phyloP scores from a whole-genome alignment of 2,888 invertebrate species.

The Parasteatoda lunata region DNA sequence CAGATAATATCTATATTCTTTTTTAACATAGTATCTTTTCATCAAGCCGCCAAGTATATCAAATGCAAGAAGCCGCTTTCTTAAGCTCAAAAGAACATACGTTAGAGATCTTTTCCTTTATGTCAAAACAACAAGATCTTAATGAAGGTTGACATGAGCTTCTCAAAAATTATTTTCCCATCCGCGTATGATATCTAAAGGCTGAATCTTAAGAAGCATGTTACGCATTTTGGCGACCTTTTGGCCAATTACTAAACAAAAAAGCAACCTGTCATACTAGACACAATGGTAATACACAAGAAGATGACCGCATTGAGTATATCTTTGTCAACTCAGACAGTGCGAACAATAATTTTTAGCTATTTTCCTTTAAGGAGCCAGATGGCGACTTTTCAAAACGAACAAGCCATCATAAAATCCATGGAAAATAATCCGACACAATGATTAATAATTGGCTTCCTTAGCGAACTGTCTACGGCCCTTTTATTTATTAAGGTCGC shows the following conservation, averaged over 20 bases:
- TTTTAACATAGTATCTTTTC: too few species aligned
- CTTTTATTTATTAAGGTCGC: conserved; percentile 19
- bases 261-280: conserved; percentile 5
- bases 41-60: too few species aligned
- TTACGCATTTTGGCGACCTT: neutral
- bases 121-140: neutral
- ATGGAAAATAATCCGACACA: neutral
- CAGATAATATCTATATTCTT: too few species aligned
- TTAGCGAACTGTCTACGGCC: neutral
- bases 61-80: neutral
- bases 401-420: neutral
- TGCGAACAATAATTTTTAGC: neutral
- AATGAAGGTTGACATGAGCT: neutral
- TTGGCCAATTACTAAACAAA: neutral
- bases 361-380: neutral
- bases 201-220: neutral
- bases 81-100: neutral
- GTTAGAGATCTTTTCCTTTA: neutral
- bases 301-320: neutral
- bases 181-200: conserved; percentile 19
- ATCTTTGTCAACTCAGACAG: neutral
- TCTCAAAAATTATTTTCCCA: conserved; percentile 14
- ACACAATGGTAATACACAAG: neutral
- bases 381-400: neutral
- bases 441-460: conserved; percentile 4